Percentiles rank a stretch among this genome's conserved stretches.
Conservation (phyloP, 2,797 vertebrate genomes). For the Danio kyathit region DNA sequence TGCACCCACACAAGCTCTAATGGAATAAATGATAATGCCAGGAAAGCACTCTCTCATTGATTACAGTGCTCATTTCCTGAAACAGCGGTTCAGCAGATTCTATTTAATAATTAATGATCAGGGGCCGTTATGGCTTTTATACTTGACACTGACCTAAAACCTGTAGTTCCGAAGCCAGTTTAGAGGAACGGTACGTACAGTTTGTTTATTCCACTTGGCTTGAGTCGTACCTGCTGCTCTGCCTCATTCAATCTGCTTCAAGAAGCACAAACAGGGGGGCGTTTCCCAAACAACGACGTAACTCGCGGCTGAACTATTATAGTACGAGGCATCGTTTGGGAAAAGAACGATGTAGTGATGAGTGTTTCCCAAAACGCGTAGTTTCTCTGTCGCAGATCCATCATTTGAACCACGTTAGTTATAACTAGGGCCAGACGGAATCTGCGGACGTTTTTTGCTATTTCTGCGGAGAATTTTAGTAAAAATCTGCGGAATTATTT, state of each 20-base stretch:
- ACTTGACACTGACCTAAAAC: conserved; percentile 14
- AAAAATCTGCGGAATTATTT: too few relatives aligned
- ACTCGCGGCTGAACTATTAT: too few relatives aligned
- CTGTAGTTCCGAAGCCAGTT: neutral
- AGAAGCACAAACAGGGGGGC: too few relatives aligned
- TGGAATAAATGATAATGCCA: conserved; percentile 83
- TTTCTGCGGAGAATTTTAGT: too few relatives aligned
- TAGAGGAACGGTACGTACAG: neutral
- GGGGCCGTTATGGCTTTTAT: conserved; percentile 30
- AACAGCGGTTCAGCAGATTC: conserved; percentile 64
- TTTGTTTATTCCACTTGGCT: neutral
- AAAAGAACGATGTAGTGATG: too few relatives aligned
- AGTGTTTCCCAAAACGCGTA: too few relatives aligned
- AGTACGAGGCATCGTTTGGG: too few relatives aligned
- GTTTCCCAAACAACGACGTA: too few relatives aligned
- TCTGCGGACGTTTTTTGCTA: too few relatives aligned
- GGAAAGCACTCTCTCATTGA: conserved; percentile 84
- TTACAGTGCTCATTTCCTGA: conserved; percentile 72
- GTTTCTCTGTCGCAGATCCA: too few relatives aligned
- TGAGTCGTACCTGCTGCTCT: neutral
- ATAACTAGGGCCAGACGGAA: too few relatives aligned
- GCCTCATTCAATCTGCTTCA: neutral
- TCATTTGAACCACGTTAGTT: too few relatives aligned
- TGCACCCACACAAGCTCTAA: conserved; percentile 64
- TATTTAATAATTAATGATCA: conserved; percentile 77